Evolutionary conservation across 1,140 invertebrate species (phyloP).

Genomic region (Zaprionus lachaisei): DNA sequence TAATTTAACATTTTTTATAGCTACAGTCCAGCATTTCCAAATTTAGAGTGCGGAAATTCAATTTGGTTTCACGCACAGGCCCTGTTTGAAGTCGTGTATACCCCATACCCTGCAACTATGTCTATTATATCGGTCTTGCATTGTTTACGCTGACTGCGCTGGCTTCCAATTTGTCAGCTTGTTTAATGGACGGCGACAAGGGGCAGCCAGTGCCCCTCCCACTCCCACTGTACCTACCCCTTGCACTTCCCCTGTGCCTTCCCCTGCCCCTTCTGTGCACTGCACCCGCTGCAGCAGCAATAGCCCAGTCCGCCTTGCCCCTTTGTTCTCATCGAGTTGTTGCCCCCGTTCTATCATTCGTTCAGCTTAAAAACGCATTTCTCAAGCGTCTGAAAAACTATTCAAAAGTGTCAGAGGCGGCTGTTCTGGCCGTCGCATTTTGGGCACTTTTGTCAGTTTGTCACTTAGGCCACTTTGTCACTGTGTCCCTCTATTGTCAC

Average conservation of each 20-base stretch:
- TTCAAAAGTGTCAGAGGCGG: slow-evolving; percentile 49
- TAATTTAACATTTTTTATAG: background rate
- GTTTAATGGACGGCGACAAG: slow-evolving; percentile 44
- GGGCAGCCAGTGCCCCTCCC: slow-evolving; percentile 22
- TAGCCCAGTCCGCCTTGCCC: background rate
- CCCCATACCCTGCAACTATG: slow-evolving; percentile 14
- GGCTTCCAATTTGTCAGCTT: slow-evolving; percentile 51
- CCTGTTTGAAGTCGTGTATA: background rate
- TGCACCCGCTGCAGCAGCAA: background rate
- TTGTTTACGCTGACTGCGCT: slow-evolving; percentile 14
- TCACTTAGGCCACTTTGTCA: slow-evolving; percentile 6
- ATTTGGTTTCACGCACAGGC: background rate
- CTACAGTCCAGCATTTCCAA: background rate
- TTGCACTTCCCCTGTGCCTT: background rate
- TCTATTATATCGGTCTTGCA: background rate
- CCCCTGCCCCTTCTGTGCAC: background rate
- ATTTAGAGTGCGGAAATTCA: background rate
- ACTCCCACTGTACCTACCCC: too few relatives aligned
- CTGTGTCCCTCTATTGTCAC: background rate
- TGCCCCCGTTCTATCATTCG: background rate
- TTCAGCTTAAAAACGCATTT: slow-evolving; percentile 39
- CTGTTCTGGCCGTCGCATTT: slow-evolving; percentile 36
- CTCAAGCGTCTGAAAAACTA: slow-evolving; percentile 37
- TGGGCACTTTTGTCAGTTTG: slow-evolving; percentile 32
- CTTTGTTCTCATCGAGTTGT: too few relatives aligned